phyloP scores from a whole-genome alignment of 2,888 invertebrate species.

The Panopea generosa region DNA sequence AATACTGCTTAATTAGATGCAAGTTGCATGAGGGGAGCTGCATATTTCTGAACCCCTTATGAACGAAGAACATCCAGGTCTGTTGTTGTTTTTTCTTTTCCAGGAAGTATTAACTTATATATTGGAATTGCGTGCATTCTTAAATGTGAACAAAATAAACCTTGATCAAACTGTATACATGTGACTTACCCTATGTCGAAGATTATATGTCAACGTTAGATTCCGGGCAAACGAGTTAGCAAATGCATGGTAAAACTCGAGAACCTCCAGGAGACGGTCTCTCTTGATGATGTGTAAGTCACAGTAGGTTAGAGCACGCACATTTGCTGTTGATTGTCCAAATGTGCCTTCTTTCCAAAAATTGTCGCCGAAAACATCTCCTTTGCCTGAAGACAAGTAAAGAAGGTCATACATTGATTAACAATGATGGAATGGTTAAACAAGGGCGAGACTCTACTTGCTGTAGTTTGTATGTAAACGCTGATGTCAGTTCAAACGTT shows the following conservation, averaged over 20 bases:
- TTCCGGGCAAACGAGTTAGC: conserved; percentile 99
- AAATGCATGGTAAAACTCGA: conserved; percentile 99
- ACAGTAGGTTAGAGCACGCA: conserved; percentile 99
- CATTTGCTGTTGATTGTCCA: conserved; percentile 99
- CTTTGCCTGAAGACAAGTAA: conserved; percentile 90
- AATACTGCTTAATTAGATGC: too few species aligned
- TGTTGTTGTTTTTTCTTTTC: too few species aligned
- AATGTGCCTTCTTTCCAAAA: conserved; percentile 98
- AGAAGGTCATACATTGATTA: neutral
- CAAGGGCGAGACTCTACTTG: too few species aligned
- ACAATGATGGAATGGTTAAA: neutral
- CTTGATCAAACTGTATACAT: too few species aligned
- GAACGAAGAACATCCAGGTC: too few species aligned
- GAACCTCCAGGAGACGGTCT: conserved; percentile 94
- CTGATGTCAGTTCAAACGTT: too few species aligned
- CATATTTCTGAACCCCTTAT: too few species aligned
- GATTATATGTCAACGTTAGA: conserved; percentile 98
- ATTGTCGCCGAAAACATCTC: conserved; percentile 99
- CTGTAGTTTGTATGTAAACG: too few species aligned
- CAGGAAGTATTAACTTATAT: too few species aligned
- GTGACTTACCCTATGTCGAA: conserved; percentile 94
- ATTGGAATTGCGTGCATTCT: too few species aligned
- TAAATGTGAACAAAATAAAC: too few species aligned
- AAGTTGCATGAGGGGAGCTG: too few species aligned
- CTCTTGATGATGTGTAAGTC: conserved; percentile 99